These are phyloP conservation scores for Zygaena filipendulae DNA, from an alignment of 2,888 invertebrate genomes.

Conservation along the genomic window DNA sequence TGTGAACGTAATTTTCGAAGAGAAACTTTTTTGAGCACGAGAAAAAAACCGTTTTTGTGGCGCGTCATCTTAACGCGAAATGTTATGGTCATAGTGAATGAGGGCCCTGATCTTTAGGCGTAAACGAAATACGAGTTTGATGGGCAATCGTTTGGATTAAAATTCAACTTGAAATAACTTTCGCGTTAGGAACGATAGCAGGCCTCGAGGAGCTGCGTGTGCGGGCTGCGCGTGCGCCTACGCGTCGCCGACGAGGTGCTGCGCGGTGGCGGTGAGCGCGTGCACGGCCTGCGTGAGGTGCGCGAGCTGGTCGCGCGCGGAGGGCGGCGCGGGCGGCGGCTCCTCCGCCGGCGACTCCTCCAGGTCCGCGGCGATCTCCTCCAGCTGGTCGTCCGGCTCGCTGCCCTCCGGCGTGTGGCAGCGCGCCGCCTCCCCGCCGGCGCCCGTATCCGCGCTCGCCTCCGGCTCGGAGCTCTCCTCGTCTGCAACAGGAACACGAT, in stretches of 20 bases:
- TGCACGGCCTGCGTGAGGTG: constrained; percentile 25
- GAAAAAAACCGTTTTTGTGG: too few species aligned
- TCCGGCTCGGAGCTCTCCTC: constrained; percentile 38
- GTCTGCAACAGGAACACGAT: constrained; percentile 23
- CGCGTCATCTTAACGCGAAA: too few species aligned
- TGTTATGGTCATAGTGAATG: too few species aligned
- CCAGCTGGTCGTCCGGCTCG: constrained; percentile 31
- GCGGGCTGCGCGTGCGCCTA: too few species aligned
- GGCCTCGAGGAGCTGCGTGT: too few species aligned
- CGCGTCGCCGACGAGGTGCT: constrained; percentile 17
- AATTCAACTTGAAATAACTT: too few species aligned
- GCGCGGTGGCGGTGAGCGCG: constrained; percentile 23
- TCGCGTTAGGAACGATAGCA: too few species aligned
- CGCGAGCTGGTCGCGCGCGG: constrained; percentile 22
- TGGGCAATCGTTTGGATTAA: too few species aligned
- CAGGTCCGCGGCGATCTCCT: constrained; percentile 21
- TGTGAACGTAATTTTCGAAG: too few species aligned
- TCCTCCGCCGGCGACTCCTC: constrained; percentile 21
- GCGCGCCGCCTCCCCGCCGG: constrained; percentile 20
- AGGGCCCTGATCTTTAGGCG: too few species aligned
- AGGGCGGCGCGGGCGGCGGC: constrained; percentile 19
- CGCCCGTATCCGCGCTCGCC: constrained; percentile 17
- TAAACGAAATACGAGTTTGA: too few species aligned
- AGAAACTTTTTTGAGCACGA: too few species aligned
- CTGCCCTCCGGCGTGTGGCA: constrained; percentile 34